These are phyloP conservation scores for Cheilosia impressa DNA, from an alignment of 2,888 invertebrate genomes.

Conservation along the genomic window DNA sequence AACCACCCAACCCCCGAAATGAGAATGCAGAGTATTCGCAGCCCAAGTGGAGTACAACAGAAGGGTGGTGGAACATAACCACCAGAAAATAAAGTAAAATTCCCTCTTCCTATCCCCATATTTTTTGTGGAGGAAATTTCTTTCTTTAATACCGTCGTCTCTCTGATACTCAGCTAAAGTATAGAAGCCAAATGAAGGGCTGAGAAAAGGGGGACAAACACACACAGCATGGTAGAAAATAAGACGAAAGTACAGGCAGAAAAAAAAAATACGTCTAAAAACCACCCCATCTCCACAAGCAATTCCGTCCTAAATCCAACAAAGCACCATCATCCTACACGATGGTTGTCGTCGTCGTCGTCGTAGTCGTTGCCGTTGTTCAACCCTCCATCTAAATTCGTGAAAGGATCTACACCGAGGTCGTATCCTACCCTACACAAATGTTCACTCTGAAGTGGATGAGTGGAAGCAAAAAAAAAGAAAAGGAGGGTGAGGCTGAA, in stretches of 20 bases:
- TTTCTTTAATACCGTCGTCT: constrained; percentile 64
- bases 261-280: constrained; percentile 42
- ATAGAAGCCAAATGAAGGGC: constrained; percentile 47
- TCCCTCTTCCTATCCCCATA: constrained; percentile 66
- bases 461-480: constrained; percentile 44
- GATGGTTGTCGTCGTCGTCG: constrained; percentile 59
- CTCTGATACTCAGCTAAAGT: constrained; percentile 62
- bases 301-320: constrained; percentile 74
- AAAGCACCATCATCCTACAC: constrained; percentile 74
- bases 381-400: constrained; percentile 69
- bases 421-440: constrained; percentile 69
- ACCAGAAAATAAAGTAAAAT: constrained; percentile 69
- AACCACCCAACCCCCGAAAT: constrained; percentile 60
- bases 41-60: constrained; percentile 38
- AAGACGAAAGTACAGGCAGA: constrained; percentile 51
- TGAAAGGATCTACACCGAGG: constrained; percentile 74
- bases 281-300: constrained; percentile 68
- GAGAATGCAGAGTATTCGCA: constrained; percentile 75
- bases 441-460: constrained; percentile 72
- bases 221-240: constrained; percentile 49
- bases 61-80: constrained; percentile 54
- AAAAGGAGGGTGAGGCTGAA: constrained; percentile 60
- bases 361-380: constrained; percentile 54
- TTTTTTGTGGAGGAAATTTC: constrained; percentile 55
- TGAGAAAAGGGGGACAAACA: constrained; percentile 26